Conservation (phyloP, 2,113 vertebrate species). For the Sebastes fasciatus region DNA sequence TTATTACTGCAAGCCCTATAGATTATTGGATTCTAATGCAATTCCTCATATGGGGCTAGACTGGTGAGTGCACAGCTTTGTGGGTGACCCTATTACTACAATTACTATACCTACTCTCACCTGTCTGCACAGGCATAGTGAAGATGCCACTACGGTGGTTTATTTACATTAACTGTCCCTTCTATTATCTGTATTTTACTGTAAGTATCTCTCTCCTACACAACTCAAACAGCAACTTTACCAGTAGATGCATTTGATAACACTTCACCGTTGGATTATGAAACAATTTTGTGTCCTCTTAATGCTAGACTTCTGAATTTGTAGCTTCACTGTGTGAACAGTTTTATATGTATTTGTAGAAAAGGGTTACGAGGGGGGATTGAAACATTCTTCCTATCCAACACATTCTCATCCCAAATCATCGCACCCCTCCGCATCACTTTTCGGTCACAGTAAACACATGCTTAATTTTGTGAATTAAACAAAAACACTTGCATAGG, state of each 20-base stretch:
- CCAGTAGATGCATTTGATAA: background rate
- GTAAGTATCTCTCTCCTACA: background rate
- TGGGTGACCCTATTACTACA: slow-evolving; percentile 54
- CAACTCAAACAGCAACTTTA: background rate
- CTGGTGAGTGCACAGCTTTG: slow-evolving; percentile 36
- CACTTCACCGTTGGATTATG: background rate
- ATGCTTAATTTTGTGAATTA: too few relatives aligned
- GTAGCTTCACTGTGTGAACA: background rate
- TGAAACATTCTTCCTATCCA: background rate
- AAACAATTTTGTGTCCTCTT: background rate
- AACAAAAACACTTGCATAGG: too few relatives aligned
- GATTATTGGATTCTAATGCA: slow-evolving; percentile 58
- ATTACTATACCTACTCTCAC: slow-evolving; percentile 42
- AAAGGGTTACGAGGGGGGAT: background rate
- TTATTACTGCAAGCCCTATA: slow-evolving; percentile 43
- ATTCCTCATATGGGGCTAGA: slow-evolving; percentile 18
- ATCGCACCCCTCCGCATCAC: too few relatives aligned
- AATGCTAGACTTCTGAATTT: background rate
- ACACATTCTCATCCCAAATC: too few relatives aligned
- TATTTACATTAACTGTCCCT: slow-evolving; percentile 13
- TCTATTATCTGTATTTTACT: background rate
- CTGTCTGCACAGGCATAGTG: slow-evolving; percentile 22
- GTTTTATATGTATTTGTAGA: background rate
- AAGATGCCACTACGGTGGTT: background rate
- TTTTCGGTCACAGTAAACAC: too few relatives aligned